phyloP scores from a whole-genome alignment of 1,140 invertebrate species.

The Trichogramma pretiosum region DNA sequence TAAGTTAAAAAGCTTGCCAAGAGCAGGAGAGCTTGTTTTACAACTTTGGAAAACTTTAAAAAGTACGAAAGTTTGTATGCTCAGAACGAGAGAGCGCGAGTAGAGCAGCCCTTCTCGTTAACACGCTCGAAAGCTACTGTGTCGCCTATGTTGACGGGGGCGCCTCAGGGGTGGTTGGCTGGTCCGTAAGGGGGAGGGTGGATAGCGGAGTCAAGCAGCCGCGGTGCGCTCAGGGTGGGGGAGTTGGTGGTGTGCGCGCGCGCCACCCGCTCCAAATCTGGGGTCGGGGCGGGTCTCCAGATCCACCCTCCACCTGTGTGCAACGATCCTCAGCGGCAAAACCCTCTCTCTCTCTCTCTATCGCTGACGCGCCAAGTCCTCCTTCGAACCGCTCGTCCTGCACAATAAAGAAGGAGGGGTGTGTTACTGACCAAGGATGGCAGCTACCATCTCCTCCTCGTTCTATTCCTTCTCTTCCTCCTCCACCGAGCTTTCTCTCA shows the following conservation, averaged over 20 bases:
- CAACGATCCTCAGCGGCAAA: conserved; percentile 31
- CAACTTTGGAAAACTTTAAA: too few species aligned
- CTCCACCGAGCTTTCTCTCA: conserved; percentile 1
- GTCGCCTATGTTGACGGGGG: conserved; percentile 39
- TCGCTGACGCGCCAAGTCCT: conserved; percentile 22
- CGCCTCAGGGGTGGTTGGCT: conserved; percentile 32
- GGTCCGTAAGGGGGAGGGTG: neutral
- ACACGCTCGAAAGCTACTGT: conserved; percentile 41
- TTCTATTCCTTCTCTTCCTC: neutral
- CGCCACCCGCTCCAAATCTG: conserved; percentile 33
- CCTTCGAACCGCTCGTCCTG: conserved; percentile 20
- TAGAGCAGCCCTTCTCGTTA: conserved; percentile 32
- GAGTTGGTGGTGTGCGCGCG: conserved; percentile 5
- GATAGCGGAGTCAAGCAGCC: neutral
- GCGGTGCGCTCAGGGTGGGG: neutral
- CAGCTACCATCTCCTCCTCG: conserved; percentile 18
- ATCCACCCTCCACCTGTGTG: conserved; percentile 36
- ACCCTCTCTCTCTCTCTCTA: conserved; percentile 27
- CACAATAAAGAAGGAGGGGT: conserved; percentile 22
- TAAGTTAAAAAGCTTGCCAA: too few species aligned
- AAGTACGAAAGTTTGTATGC: too few species aligned
- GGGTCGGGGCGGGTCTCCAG: conserved; percentile 45
- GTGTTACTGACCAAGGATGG: conserved; percentile 21
- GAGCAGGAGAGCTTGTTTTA: too few species aligned
- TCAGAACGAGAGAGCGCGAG: too few species aligned